Base-by-base conservation (phyloP, 2,888 invertebrate species). In the Didymodactylos carnosus region DNA sequence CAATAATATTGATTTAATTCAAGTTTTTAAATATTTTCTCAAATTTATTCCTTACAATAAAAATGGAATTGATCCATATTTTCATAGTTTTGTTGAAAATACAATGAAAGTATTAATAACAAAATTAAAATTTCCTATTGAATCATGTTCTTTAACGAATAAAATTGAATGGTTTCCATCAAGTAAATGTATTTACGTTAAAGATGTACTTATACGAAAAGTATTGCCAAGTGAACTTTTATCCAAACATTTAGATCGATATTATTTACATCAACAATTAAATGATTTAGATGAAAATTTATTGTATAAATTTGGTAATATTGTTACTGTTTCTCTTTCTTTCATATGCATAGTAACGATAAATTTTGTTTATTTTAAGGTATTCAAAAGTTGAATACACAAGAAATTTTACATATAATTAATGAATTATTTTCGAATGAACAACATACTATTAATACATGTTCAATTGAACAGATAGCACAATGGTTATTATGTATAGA, bases 341-440 rank as follows among this genome's bases (percentile, higher is more conserved):
- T n/a, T n/a, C n/a, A n/a, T n/a, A n/a, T n/a, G n/a, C n/a, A 76
- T 40, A 73, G 80, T 72, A 79, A 79, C 74, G 77, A 79, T 6
- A 77, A 78, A 19, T 76, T 81, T 73, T 78, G 79, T 16, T 76
- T 78, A 8, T 79, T 80, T 72, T 78, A 82, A 14, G 82, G 82
- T 14, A 79, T 82, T 41, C 80, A 81, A 77, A 77, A 76, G 23
- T 75, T 82, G 40, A 80, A 78, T 2, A 78, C 79, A 8, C 79
- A 80, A 8, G 81, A 82, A 73, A 77, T 82, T 53, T 75, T 81
- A 39, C 79, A 80, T 72, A 78, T 82, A 39, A 80, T 80, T 23
- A 77, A 79, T 72, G 78, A 79, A 14, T 76, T 80, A 39, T 75
- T 73, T 25, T 11, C 29, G 19, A 35, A 19, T 19, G 19, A 43